Evolutionary conservation across 2,888 invertebrate genomes (phyloP).

Genomic region (Tethea ocularis): DNA sequence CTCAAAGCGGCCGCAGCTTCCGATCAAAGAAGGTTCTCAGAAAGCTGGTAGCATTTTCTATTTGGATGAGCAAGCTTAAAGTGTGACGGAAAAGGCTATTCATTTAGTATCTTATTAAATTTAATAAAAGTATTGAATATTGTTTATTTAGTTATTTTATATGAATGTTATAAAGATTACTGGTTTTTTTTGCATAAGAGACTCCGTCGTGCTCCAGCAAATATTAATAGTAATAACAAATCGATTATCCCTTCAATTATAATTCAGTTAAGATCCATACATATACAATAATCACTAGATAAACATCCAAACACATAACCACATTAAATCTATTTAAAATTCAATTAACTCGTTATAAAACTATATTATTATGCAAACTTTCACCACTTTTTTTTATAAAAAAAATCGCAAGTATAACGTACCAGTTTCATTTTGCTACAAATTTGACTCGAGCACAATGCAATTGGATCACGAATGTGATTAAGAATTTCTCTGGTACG

Average conservation of each 20-base stretch:
- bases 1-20: no score
- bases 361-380: constrained; percentile 8
- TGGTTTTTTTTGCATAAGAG: no score
- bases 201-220: no score
- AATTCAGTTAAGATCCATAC: background rate
- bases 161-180: no score
- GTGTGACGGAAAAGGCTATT: no score
- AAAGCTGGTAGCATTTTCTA: no score
- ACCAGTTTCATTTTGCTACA: constrained; percentile 68
- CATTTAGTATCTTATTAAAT: no score
- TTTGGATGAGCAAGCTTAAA: no score
- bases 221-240: background rate
- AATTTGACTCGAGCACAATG: constrained; percentile 33
- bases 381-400: constrained; percentile 20
- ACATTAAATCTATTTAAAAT: constrained; percentile 11
- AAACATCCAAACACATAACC: background rate
- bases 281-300: background rate
- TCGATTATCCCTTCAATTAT: background rate
- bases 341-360: constrained; percentile 6
- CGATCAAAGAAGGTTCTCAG: no score
- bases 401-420: constrained; percentile 41
- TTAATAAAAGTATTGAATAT: no score
- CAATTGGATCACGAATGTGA: constrained; percentile 54
- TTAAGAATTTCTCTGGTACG: constrained; percentile 54
- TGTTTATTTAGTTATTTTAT: no score